These are phyloP conservation scores for Penelope pileata DNA, from an alignment of 2,113 vertebrate genomes.

Conservation along the genomic window DNA sequence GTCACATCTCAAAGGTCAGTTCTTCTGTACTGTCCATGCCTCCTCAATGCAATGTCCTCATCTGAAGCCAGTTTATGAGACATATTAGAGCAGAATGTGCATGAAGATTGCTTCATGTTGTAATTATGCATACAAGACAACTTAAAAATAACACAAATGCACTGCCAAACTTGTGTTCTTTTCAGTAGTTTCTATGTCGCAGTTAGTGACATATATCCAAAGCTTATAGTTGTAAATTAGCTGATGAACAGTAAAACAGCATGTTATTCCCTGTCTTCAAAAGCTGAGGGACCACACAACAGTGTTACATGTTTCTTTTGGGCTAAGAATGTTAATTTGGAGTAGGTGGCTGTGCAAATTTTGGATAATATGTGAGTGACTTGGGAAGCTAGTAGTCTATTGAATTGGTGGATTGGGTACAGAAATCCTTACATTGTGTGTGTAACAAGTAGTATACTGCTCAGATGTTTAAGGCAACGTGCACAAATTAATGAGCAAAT, in stretches of 20 bases:
- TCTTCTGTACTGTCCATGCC: background rate
- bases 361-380: background rate
- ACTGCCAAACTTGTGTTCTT: background rate
- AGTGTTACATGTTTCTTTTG: background rate
- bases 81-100: background rate
- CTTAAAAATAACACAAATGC: background rate
- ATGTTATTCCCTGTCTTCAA: background rate
- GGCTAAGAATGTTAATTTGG: background rate
- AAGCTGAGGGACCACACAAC: background rate
- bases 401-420: background rate
- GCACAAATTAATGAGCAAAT: background rate
- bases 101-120: background rate
- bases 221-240: background rate
- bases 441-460: background rate
- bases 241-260: background rate
- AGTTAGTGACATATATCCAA: background rate
- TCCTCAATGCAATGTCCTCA: background rate
- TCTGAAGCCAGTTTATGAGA: background rate
- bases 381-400: background rate
- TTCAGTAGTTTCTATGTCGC: background rate
- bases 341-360: background rate
- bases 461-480: background rate
- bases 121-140: rapidly evolving
- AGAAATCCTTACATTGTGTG: background rate
- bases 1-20: background rate